phyloP scores from a whole-genome alignment of 1,140 invertebrate species.

The Papilio helenus region DNA sequence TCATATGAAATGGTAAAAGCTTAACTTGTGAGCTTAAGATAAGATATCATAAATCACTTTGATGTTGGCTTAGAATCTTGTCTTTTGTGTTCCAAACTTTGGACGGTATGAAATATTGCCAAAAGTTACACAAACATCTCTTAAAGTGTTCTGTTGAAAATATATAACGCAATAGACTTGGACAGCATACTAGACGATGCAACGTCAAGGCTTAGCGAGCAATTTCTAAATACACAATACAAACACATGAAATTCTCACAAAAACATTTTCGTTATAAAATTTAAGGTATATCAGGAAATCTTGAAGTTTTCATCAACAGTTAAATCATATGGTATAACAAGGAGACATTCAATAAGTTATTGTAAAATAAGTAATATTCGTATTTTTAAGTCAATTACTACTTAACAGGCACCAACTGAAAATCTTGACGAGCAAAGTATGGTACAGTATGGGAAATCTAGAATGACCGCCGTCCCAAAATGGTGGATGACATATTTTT shows the following conservation, averaged over 20 bases:
- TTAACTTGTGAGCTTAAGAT: constrained; percentile 34
- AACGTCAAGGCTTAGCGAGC: constrained; percentile 39
- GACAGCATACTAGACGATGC: not conserved
- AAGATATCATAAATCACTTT: constrained; percentile 52
- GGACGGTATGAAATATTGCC: constrained; percentile 52
- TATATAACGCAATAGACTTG: constrained; percentile 50
- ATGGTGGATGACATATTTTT: too few species aligned
- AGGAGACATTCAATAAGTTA: too few species aligned
- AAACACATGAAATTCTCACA: not conserved
- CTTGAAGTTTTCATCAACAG: too few species aligned
- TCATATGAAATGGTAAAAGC: constrained; percentile 19
- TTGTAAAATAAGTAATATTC: too few species aligned
- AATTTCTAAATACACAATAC: not conserved
- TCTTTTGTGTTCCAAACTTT: constrained; percentile 54
- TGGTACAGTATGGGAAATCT: too few species aligned
- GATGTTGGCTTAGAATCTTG: constrained; percentile 51
- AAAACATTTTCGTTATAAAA: not conserved
- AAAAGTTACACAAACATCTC: constrained; percentile 57
- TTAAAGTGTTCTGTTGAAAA: constrained; percentile 56
- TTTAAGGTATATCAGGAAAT: too few species aligned
- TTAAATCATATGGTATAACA: too few species aligned
- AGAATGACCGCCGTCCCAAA: too few species aligned
- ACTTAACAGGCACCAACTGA: too few species aligned
- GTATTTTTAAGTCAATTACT: too few species aligned
- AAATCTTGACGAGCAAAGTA: too few species aligned